These are phyloP conservation scores for Sterna hirundo DNA, from an alignment of 2,113 vertebrate genomes.

Conservation along the genomic window DNA sequence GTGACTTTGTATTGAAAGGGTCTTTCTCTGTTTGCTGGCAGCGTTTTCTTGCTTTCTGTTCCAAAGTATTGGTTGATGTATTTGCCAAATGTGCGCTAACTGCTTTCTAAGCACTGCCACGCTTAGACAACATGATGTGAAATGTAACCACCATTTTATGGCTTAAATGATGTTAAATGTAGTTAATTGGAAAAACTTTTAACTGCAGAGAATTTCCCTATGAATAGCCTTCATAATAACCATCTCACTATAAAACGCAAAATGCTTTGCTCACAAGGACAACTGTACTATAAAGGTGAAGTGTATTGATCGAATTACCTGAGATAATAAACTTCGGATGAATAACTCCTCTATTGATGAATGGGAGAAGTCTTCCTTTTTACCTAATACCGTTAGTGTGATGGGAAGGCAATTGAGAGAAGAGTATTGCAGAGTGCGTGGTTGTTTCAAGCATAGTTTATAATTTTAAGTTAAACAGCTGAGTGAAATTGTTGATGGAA, in stretches of 20 bases:
- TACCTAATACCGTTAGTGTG: not conserved
- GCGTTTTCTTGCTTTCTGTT: not conserved
- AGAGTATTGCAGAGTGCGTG: not conserved
- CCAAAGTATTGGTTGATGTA: not conserved
- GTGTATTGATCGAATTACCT: constrained; percentile 72
- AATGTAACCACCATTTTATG: constrained; percentile 45
- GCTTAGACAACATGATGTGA: constrained; percentile 26
- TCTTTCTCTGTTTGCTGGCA: not conserved
- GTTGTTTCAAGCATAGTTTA: not conserved
- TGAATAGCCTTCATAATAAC: constrained; percentile 69
- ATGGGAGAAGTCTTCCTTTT: constrained; percentile 51
- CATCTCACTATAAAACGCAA: constrained; percentile 60
- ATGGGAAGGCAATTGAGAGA: not conserved
- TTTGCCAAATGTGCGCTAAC: constrained; percentile 4
- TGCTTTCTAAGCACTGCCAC: not conserved
- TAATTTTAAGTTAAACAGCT: constrained; percentile 37
- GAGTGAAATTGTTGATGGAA: not conserved
- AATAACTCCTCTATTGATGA: constrained; percentile 67
- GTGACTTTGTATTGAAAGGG: not conserved
- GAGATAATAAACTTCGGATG: constrained; percentile 68
- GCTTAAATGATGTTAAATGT: constrained; percentile 57
- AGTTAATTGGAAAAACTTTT: constrained; percentile 72
- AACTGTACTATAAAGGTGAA: constrained; percentile 70
- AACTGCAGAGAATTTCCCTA: constrained; percentile 66
- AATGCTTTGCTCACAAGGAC: constrained; percentile 70